Base-by-base conservation (phyloP, 2,113 vertebrate species). In the Morphnarchus princeps region DNA sequence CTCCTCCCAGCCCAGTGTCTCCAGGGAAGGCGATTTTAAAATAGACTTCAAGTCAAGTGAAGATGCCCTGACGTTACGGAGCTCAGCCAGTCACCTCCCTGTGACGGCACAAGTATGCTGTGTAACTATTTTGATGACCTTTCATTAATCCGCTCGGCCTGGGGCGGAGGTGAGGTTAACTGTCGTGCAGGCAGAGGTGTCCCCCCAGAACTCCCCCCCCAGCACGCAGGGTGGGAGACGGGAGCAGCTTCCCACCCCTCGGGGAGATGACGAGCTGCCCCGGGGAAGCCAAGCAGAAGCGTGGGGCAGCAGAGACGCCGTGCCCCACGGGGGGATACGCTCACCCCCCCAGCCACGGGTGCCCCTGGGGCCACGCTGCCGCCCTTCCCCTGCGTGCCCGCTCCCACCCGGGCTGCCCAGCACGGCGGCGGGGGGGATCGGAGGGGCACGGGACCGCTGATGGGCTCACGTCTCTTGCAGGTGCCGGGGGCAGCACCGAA, bases 181-280 rank as follows among this genome's bases (percentile, higher is more conserved):
- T 22, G 9, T 26, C 7, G 3, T 9, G 25, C 8, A 9, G 25
- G 55, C 17, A 40, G 79, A 42, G n/a, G 34, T 13, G 29, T 45
- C 45, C 47, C 43, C 55, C 14, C 55, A 49, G 24, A 54, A 13
- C 36, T 28, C 2, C 24, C 38, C 26, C 13, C 34, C 17, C 5
- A 3, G 17, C 79, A 19, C 19, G 3, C 11, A 2, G 1, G 1
- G 36, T 22, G 22, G 40, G 50, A 45, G 16, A n/a, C 18, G 16
- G 9, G 28, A 82, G 40, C 62, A 69, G 58, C 54, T 63, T 57
- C 59, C 38, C 10, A 83, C 10, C 43, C 10, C 58, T n/a, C 29
- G 8, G 50, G 72, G 54, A 26, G 32, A 14, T 1, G 3, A 2
- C 0, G 0, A 63, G 26, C 36, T 1, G 2, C 49, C 54, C 34